These are phyloP conservation scores for Ctenodactylus gundi DNA, from an alignment of 2,113 vertebrate species.

Conservation along the genomic window DNA sequence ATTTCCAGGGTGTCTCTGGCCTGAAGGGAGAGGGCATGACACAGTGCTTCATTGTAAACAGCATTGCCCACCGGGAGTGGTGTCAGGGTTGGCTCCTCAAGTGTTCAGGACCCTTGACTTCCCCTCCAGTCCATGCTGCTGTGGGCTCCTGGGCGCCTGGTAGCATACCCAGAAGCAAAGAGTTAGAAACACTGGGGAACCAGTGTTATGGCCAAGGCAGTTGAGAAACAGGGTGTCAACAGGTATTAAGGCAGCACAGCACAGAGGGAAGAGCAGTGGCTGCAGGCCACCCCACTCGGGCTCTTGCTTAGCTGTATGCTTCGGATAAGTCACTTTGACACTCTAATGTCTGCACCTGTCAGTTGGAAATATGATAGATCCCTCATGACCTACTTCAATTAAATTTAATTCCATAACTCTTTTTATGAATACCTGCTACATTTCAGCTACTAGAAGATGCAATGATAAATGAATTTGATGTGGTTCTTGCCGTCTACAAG, in stretches of 20 bases:
- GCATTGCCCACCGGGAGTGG: neutral
- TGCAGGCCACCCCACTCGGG: neutral
- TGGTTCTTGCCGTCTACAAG: neutral
- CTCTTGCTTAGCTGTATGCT: neutral
- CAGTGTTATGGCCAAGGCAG: accelerated
- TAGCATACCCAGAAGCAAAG: neutral
- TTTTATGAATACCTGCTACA: neutral
- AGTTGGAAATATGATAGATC: neutral
- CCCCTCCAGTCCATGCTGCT: neutral
- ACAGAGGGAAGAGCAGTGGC: neutral
- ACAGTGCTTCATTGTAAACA: neutral
- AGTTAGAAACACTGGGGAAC: neutral
- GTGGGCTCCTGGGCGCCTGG: neutral
- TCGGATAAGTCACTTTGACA: neutral
- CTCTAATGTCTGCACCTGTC: neutral
- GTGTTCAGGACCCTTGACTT: neutral
- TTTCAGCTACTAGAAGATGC: neutral
- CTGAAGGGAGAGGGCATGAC: neutral
- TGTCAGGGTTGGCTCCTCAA: neutral
- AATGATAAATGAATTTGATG: neutral
- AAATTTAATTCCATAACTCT: neutral
- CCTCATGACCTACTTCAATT: neutral
- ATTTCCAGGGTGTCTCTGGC: neutral
- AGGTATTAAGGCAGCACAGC: accelerated
- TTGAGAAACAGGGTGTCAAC: neutral